Base-by-base conservation (phyloP, 2,113 vertebrate genomes). In the Odontesthes bonariensis region DNA sequence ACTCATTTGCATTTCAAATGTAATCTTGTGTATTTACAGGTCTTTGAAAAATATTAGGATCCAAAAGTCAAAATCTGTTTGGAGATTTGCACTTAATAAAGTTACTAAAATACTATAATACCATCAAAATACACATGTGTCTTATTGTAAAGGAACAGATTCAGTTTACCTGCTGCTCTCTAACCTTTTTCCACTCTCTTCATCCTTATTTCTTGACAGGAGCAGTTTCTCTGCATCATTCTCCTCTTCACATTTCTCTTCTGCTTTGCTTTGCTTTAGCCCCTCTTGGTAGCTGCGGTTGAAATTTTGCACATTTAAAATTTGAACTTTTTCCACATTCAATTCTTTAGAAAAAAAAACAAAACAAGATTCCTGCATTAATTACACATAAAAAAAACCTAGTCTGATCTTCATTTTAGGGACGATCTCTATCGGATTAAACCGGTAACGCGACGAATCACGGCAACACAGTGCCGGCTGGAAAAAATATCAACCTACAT, bases 231-330 rank as follows among this genome's bases (percentile, higher is more conserved):
- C 89, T 44, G 82, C 85, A 38, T 64, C 49, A 2, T 64, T 85
- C 46, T 92, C 86, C 1, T 85, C 91, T n/a, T 90, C 87, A 23
- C 73, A 44, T 69, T 90, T 93, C 69, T 93, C 79, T 33, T 92
- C 92, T 0, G 61, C 84, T 84, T 93, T 94, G 60, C 46, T 89
- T 75, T 87, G 88, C 75, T 92, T 94, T 35, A 93, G 73, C 66
- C 93, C 94, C 72, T 94, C 93, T 77, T 93, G 90, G 63, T 82
- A 91, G 56, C 94, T 94, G 63, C 32, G 38, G 60, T 58, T 47
- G 0, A 79, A 63, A 85, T 49, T 5, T 44, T 61, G 53, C 3
- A 66, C 1, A 74, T 82, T 72, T 16, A 33, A 23, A 4, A 5
- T 40, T 17, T 31, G n/a, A 10, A 58, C 33, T 5, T n/a, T 23